Conservation (phyloP, 2,888 invertebrate genomes). For the Heliconius erato region DNA sequence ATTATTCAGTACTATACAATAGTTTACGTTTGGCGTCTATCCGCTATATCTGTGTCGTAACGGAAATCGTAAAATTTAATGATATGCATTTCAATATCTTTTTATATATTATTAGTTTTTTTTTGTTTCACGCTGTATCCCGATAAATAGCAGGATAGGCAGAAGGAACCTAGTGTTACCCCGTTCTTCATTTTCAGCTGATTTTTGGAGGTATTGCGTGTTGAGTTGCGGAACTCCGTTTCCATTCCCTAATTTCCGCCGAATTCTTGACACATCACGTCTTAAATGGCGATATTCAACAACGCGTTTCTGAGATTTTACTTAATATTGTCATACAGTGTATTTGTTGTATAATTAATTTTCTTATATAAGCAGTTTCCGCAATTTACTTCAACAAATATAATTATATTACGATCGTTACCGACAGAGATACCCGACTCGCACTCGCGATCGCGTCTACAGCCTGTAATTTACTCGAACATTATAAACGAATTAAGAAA, state of each 20-base stretch:
- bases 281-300: too few relatives aligned
- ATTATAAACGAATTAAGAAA: slow-evolving; percentile 31
- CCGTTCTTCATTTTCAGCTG: too few relatives aligned
- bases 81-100: slow-evolving; percentile 11
- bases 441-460: not conserved
- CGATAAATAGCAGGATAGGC: too few relatives aligned
- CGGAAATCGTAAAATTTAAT: slow-evolving; percentile 23
- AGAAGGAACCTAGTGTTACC: too few relatives aligned
- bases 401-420: slow-evolving; percentile 21
- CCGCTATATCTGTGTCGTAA: slow-evolving; percentile 3
- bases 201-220: too few relatives aligned
- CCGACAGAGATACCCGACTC: slow-evolving; percentile 5
- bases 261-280: too few relatives aligned
- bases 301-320: too few relatives aligned
- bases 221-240: too few relatives aligned
- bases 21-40: slow-evolving; percentile 14
- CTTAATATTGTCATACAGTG: too few relatives aligned
- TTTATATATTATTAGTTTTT: not conserved
- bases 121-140: too few relatives aligned
- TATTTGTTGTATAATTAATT: slow-evolving; percentile 6
- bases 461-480: slow-evolving; percentile 10
- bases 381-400: slow-evolving; percentile 28
- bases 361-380: slow-evolving; percentile 15
- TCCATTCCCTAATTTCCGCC: too few relatives aligned
- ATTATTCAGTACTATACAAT: not conserved